Conservation (phyloP, 2,113 vertebrate species). For the Elaphurus davidianus region DNA sequence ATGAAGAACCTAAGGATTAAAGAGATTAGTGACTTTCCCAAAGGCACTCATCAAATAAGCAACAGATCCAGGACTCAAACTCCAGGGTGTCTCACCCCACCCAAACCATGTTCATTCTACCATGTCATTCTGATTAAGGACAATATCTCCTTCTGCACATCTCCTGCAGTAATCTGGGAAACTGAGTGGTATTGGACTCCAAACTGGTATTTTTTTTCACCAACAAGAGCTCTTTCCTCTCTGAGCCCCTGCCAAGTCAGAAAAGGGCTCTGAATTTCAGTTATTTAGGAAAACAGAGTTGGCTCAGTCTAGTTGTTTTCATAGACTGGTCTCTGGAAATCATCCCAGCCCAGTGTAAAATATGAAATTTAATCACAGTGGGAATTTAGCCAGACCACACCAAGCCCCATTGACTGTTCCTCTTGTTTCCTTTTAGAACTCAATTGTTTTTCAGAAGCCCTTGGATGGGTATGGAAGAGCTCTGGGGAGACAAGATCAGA, state of each 20-base stretch:
- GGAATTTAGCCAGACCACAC: slow-evolving; percentile 53
- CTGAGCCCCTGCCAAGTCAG: slow-evolving; percentile 34
- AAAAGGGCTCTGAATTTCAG: slow-evolving; percentile 41
- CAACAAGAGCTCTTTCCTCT: neutral
- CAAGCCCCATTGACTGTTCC: slow-evolving; percentile 26
- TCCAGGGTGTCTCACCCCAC: neutral
- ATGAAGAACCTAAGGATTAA: neutral
- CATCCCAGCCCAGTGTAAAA: slow-evolving; percentile 56
- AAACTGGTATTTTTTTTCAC: neutral
- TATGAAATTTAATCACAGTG: slow-evolving; percentile 62
- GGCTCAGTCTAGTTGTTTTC: slow-evolving; percentile 58
- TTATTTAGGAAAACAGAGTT: slow-evolving; percentile 62
- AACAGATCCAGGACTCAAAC: neutral
- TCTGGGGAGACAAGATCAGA: neutral
- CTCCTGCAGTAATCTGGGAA: neutral
- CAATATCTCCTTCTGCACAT: neutral
- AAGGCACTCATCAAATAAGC: neutral
- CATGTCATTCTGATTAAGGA: neutral
- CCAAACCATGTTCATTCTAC: neutral
- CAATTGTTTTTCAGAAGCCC: slow-evolving; percentile 12
- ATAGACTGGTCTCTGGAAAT: slow-evolving; percentile 67
- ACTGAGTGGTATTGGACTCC: neutral
- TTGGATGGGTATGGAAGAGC: neutral
- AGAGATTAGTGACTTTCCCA: neutral
- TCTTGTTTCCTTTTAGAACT: slow-evolving; percentile 41